A percentile compares a stretch with the other conserved stretches of the same genome.
These are phyloP conservation scores for Buphagus erythrorhynchus DNA, from an alignment of 2,797 vertebrate species.

Conservation along the genomic window DNA sequence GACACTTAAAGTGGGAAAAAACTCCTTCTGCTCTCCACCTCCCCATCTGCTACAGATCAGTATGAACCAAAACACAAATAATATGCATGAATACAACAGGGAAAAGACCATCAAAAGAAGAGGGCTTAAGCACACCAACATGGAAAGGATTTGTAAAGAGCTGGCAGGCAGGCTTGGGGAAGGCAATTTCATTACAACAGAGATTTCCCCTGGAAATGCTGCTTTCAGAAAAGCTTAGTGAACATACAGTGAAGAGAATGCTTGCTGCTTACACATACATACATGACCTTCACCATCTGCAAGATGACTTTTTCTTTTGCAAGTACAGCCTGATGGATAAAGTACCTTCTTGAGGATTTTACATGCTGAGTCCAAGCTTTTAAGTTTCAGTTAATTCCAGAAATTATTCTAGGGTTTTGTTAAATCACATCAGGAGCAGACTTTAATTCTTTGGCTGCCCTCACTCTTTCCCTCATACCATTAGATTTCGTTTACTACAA, in stretches of 20 bases:
- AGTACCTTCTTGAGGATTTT: background rate
- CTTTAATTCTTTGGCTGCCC: background rate
- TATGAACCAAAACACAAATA: slow-evolving; percentile 42
- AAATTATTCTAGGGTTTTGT: background rate
- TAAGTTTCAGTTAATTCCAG: background rate
- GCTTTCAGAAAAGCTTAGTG: slow-evolving; percentile 25
- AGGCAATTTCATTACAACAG: slow-evolving; percentile 26
- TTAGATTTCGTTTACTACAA: background rate
- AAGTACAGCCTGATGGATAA: background rate
- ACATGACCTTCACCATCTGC: background rate
- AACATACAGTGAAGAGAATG: background rate
- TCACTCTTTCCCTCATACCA: background rate
- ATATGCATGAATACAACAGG: slow-evolving; percentile 44
- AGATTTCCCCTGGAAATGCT: slow-evolving; percentile 24
- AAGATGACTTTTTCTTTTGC: background rate
- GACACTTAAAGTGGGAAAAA: background rate
- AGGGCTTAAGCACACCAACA: slow-evolving; percentile 43
- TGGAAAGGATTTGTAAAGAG: slow-evolving; percentile 60
- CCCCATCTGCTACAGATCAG: slow-evolving; percentile 54
- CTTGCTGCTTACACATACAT: background rate
- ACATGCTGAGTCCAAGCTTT: background rate
- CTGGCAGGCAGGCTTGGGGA: slow-evolving; percentile 32
- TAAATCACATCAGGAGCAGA: background rate
- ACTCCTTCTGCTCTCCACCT: slow-evolving; percentile 12
- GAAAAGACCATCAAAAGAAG: slow-evolving; percentile 60